Percentiles rank a stretch among this genome's conserved stretches.
Conservation (phyloP, 2,888 invertebrate genomes). For the Amphimallon solstitiale region DNA sequence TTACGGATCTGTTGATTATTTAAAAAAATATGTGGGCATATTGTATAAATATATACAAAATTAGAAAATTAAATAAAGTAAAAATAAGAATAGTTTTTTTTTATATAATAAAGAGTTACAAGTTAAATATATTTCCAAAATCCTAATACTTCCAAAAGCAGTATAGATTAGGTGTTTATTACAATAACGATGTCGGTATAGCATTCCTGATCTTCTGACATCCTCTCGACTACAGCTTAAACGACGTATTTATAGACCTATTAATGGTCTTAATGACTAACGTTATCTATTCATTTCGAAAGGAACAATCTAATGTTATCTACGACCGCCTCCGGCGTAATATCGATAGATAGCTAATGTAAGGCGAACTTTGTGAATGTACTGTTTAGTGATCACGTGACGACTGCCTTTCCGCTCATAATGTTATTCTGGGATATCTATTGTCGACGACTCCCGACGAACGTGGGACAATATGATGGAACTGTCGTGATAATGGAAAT, state of each 20-base stretch:
- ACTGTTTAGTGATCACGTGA: not conserved
- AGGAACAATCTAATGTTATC: slow-evolving; percentile 15
- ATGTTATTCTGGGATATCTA: slow-evolving; percentile 17
- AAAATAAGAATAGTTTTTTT: too few relatives aligned
- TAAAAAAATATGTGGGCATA: too few relatives aligned
- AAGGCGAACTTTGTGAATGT: not conserved
- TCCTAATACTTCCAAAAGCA: too few relatives aligned
- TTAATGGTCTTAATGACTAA: slow-evolving; percentile 11
- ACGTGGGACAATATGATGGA: slow-evolving; percentile 36
- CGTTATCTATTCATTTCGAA: slow-evolving; percentile 22
- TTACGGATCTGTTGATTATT: too few relatives aligned
- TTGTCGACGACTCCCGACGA: slow-evolving; percentile 11
- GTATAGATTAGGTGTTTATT: too few relatives aligned
- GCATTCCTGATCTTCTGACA: too few relatives aligned
- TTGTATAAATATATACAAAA: too few relatives aligned
- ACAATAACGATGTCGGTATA: too few relatives aligned
- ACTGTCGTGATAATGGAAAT: slow-evolving; percentile 38
- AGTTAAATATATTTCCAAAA: too few relatives aligned
- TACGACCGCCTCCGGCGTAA: not conserved
- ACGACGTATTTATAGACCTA: slow-evolving; percentile 12
- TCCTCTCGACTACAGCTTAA: not conserved
- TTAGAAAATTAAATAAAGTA: too few relatives aligned
- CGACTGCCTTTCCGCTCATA: not conserved
- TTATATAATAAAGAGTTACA: too few relatives aligned
- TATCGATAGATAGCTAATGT: slow-evolving; percentile 29